phyloP scores from a whole-genome alignment of 2,888 invertebrate species.

The Rhagonycha lutea region DNA sequence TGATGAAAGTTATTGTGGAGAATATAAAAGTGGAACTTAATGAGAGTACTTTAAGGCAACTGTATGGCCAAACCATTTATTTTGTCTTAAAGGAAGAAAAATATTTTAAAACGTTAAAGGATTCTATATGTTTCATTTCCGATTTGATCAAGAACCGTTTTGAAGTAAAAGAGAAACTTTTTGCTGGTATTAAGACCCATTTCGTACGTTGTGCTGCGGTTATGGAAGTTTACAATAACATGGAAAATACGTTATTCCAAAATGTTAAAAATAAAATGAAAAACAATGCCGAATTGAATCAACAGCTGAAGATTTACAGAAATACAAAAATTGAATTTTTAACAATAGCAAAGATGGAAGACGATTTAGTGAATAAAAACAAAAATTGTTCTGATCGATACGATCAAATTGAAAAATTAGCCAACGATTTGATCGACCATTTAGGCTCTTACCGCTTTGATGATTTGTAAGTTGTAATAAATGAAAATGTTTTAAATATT shows the following conservation, averaged over 20 bases:
- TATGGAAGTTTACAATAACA: constrained; percentile 16
- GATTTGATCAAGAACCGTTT: background rate
- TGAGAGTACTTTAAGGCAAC: constrained; percentile 5
- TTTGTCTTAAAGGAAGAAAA: constrained; percentile 11
- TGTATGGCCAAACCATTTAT: constrained; percentile 10
- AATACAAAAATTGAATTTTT: background rate
- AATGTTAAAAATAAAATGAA: constrained; percentile 6
- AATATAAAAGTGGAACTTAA: constrained; percentile 8
- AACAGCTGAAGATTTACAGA: background rate
- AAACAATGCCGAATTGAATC: background rate
- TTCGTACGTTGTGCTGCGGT: background rate
- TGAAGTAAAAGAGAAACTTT: background rate
- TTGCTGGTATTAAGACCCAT: background rate
- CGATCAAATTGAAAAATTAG: background rate
- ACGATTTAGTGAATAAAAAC: background rate
- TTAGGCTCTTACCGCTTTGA: background rate
- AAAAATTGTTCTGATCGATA: background rate
- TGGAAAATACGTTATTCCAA: background rate
- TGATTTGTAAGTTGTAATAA: background rate
- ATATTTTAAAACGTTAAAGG: constrained; percentile 1
- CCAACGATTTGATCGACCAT: background rate
- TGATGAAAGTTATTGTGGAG: constrained; percentile 17
- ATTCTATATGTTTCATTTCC: background rate
- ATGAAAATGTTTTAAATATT: too few species aligned
- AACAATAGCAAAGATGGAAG: background rate